Evolutionary conservation across 2,888 invertebrate genomes (phyloP).

Genomic region (Pachymerium ferrugineum): DNA sequence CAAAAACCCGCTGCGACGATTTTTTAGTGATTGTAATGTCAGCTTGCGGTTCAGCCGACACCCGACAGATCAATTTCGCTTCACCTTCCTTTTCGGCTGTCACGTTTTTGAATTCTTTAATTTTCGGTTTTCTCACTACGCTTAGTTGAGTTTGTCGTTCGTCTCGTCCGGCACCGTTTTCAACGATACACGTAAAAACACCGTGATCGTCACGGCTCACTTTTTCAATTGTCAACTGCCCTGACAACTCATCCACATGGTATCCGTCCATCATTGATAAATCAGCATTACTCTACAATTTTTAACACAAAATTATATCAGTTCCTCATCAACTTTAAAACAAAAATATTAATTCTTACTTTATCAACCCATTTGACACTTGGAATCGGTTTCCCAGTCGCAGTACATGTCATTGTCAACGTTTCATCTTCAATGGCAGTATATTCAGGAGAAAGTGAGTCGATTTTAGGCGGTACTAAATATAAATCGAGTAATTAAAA

Average conservation of each 20-base stretch:
- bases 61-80: constrained; percentile 55
- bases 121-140: constrained; percentile 61
- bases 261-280: constrained; percentile 55
- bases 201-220: constrained; percentile 73
- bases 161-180: constrained; percentile 65
- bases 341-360: constrained; percentile 21
- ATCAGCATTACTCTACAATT: constrained; percentile 52
- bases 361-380: constrained; percentile 73
- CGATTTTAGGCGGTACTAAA: constrained; percentile 44
- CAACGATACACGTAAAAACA: constrained; percentile 71
- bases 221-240: constrained; percentile 65
- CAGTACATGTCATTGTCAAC: constrained; percentile 68
- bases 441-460: neutral
- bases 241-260: constrained; percentile 51
- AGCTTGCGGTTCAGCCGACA: constrained; percentile 34
- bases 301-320: neutral
- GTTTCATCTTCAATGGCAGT: constrained; percentile 76
- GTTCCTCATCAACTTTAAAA: neutral
- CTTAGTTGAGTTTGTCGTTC: constrained; percentile 51
- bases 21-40: constrained; percentile 29
- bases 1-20: neutral
- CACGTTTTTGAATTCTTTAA: constrained; percentile 68
- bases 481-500: constrained; percentile 18
- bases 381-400: constrained; percentile 77
- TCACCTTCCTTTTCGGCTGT: constrained; percentile 61